Evolutionary conservation across 2,113 vertebrate species (phyloP).

Genomic region (Chamaea fasciata): DNA sequence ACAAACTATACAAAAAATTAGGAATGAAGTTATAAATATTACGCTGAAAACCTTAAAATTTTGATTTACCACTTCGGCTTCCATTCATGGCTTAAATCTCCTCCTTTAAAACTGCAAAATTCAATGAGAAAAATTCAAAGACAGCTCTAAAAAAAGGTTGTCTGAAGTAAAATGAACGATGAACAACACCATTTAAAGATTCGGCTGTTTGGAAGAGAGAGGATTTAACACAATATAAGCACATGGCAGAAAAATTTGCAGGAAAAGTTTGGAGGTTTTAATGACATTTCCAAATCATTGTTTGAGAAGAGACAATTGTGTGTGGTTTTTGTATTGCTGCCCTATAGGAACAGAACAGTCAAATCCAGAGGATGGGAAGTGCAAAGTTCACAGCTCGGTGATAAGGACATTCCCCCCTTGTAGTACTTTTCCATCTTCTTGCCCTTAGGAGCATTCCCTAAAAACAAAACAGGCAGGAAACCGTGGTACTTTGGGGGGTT

Average conservation of each 20-base stretch:
- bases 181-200: background rate
- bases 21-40: background rate
- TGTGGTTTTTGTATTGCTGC: background rate
- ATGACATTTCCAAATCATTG: background rate
- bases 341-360: background rate
- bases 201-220: background rate
- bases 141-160: background rate
- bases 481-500: background rate
- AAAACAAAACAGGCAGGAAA: background rate
- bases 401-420: background rate
- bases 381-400: slow-evolving; percentile 38
- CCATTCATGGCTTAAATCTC: background rate
- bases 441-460: background rate
- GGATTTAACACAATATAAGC: background rate
- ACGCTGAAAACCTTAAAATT: background rate
- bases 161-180: background rate
- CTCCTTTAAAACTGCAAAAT: background rate
- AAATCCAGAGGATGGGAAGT: slow-evolving; percentile 28
- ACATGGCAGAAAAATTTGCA: background rate
- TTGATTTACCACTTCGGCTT: background rate
- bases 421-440: background rate
- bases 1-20: background rate
- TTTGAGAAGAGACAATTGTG: background rate
- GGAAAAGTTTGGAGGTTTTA: background rate
- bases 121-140: background rate